Percentiles rank a stretch among this genome's conserved stretches.
Conservation (phyloP, 2,797 vertebrate genomes). For the Epinephelus malabaricus region DNA sequence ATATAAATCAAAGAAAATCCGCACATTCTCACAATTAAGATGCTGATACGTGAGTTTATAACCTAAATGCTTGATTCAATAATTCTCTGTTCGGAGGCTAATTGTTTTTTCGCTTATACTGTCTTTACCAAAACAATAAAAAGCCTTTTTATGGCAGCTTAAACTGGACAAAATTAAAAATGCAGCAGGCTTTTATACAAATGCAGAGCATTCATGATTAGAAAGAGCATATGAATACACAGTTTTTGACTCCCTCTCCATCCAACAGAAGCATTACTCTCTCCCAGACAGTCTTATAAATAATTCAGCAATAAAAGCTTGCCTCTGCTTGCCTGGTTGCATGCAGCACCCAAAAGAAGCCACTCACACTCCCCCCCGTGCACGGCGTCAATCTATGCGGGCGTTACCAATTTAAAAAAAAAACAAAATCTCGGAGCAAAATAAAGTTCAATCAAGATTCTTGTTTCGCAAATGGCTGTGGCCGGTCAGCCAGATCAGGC, state of each 20-base stretch:
- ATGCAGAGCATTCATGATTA: not conserved
- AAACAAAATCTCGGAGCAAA: slow-evolving; percentile 59
- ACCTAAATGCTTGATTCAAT: not conserved
- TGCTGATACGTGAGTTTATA: not conserved
- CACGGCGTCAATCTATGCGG: slow-evolving; percentile 46
- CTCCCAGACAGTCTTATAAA: slow-evolving; percentile 81
- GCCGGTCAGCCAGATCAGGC: slow-evolving; percentile 66
- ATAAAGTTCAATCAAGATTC: slow-evolving; percentile 82
- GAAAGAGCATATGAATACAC: slow-evolving; percentile 10
- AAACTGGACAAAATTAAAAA: not conserved
- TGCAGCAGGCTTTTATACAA: not conserved
- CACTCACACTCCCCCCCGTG: slow-evolving; percentile 9
- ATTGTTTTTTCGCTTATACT: not conserved
- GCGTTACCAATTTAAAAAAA: slow-evolving; percentile 73
- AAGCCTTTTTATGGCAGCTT: not conserved
- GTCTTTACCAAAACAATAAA: slow-evolving; percentile 1
- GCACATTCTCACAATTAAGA: not conserved
- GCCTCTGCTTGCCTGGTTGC: slow-evolving; percentile 73
- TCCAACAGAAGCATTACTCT: slow-evolving; percentile 63
- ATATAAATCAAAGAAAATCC: not conserved
- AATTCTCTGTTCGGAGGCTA: not conserved
- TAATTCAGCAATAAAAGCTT: slow-evolving; percentile 85
- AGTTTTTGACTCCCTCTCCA: slow-evolving; percentile 46
- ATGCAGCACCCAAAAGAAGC: slow-evolving; percentile 60
- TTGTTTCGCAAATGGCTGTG: slow-evolving; percentile 63